Base-by-base conservation (phyloP, 2,113 vertebrate species). In the Gymnogyps californianus region DNA sequence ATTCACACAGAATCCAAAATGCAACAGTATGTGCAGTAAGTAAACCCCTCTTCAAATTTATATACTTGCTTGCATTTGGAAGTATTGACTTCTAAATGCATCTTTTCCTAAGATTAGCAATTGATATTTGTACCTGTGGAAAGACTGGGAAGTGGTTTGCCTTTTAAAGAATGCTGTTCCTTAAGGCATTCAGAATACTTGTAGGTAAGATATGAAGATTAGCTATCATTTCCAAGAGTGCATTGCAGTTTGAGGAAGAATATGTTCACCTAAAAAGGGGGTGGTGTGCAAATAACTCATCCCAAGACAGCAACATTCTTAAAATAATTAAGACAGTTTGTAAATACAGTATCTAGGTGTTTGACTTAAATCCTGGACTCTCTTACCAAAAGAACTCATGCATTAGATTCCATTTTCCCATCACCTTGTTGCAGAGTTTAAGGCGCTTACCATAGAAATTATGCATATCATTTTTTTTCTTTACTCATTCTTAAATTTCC, bases 401-500 rank as follows among this genome's bases (percentile, higher is more conserved):
- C 11, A 57, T 59, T 67, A 85, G 54, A 76, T 88, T 90, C 62
- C 76, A 93, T 96, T 93, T 93, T 78, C 46, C 59, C 47, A 92
- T 93, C 70, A 77, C 19, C 10, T 62, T 32, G 21, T 94, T 71
- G 52, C n/a, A 31, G 54, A 84, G 26, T 80, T 83, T 70, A 69
- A 71, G 83, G 49, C 13, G 1, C 62, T 93, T 90, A 32, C 52
- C 79, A 74, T 81, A 84, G 47, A 83, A 77, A 87, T 46, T 84
- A 44, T 3, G 11, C 62, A 54, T 87, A 72, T 49, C 80, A 93
- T 79, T 42, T 74, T 66, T 44, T 86, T 46, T 78, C 13, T 55
- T 81, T 54, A 58, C 47, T 88, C 85, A 89, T 93, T 91, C 82
- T 52, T 87, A 86, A 97, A 89, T 91, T 79, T 94, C 64, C 88